Conservation (phyloP, 2,888 invertebrate species). For the Argyra leucocephala region DNA sequence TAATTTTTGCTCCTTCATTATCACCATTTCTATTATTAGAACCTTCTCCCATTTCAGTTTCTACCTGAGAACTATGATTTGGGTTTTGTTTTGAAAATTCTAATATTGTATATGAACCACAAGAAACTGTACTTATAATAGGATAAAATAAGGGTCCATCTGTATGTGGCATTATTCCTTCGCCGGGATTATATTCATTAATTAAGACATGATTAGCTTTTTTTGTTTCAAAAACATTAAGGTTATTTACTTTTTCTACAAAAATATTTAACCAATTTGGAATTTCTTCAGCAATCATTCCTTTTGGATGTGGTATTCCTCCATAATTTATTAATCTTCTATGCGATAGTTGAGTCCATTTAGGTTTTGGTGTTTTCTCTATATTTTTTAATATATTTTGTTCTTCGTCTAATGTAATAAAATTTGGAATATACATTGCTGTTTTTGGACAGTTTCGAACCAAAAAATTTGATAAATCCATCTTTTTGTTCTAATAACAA, state of each 20-base stretch:
- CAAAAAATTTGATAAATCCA: neutral
- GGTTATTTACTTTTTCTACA: constrained; percentile 57
- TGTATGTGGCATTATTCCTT: constrained; percentile 95
- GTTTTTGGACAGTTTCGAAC: constrained; percentile 33
- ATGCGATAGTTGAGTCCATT: constrained; percentile 89
- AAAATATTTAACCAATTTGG: constrained; percentile 74
- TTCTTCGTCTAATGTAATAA: constrained; percentile 67
- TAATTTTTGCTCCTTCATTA: constrained; percentile 10
- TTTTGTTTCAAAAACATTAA: constrained; percentile 54
- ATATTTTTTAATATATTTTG: constrained; percentile 60
- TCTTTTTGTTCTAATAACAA: neutral
- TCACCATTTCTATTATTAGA: constrained; percentile 23
- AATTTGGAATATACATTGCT: constrained; percentile 70
- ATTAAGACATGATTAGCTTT: constrained; percentile 87
- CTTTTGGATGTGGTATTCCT: constrained; percentile 84
- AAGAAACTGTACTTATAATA: constrained; percentile 81
- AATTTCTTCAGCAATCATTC: constrained; percentile 84
- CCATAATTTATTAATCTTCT: constrained; percentile 97
- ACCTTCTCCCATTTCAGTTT: neutral
- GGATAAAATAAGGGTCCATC: constrained; percentile 93
- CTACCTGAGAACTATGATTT: neutral
- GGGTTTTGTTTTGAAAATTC: constrained; percentile 56
- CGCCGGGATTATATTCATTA: constrained; percentile 86
- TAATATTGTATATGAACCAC: constrained; percentile 83
- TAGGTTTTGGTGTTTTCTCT: constrained; percentile 75